Evolutionary conservation across 2,113 vertebrate species (phyloP), one percentile per base, ranked within the genome.

Genomic region (Triplophysa rosa): DNA sequence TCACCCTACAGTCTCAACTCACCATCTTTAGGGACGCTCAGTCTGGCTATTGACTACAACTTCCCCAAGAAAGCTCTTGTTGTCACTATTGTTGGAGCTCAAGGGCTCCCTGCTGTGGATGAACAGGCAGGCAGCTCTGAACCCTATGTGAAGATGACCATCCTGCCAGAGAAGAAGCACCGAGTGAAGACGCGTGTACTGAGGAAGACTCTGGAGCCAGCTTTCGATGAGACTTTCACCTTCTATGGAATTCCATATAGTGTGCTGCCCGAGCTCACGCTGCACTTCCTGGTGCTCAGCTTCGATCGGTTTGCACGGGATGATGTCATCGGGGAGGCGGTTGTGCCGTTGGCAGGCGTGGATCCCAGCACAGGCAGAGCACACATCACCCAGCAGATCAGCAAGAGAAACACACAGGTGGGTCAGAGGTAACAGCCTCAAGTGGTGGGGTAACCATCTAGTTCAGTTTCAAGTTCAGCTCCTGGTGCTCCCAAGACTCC

Each of bases 141-240:
- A 87, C 95, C 95, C 0, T 95, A 96, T 24, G 93, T 95, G 86
- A 96, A 96, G 91, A 95, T 96, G 95, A 96, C 95, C 17, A 95
- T 96, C 21, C 93, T 96, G n/a, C 95, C 95, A 0, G 95, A 96
- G 76, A 95, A 95, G 87, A 89, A 95, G 89, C 94, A 96, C 24
- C 92, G 94, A 0, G 94, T 96, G 65, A 95, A 96, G 92, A 95
- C 95, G 12, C 92, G 95, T 0, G 95, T 96, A 0, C 87, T 96
- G 0, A 90, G 95, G 77, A 95, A 94, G 89, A 95, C 94, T 0
- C 90, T 95, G 65, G 94, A 95, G 62, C 95, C 95, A 0, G 90
- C 94, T 1, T 96, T 96, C 0, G 94, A 96, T 0, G 95, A 96
- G 85, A 96, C 95, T 80, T 96, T 96, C 89, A 96, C 95, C 66